Evolutionary conservation across 2,797 vertebrate genomes (phyloP).

Genomic region (Liasis olivaceus): DNA sequence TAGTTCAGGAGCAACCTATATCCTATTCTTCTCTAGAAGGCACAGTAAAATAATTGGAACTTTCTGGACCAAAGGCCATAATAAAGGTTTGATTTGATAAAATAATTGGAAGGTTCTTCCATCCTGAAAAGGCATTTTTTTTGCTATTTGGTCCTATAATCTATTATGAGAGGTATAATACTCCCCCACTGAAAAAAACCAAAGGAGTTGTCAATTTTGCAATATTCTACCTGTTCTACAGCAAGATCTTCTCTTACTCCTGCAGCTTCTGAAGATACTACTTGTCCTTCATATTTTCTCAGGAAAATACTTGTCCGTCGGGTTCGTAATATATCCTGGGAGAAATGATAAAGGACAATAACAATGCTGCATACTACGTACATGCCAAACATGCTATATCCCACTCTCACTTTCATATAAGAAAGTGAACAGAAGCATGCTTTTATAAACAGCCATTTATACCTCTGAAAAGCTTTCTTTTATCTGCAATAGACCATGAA

Average conservation of each 20-base stretch:
- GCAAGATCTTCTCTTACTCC: not conserved
- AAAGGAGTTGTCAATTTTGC: not conserved
- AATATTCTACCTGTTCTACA: not conserved
- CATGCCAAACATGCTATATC: no score
- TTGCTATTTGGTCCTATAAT: not conserved
- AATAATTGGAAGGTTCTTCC: not conserved
- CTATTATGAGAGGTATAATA: no score
- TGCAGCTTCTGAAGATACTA: not conserved
- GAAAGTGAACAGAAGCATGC: no score
- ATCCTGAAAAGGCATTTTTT: not conserved
- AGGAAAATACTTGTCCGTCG: not conserved
- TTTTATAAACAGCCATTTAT: no score
- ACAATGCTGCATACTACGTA: not conserved
- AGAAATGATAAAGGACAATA: not conserved
- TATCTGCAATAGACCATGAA: no score
- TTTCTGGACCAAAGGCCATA: not conserved
- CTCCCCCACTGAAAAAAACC: no score
- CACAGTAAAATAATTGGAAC: not conserved
- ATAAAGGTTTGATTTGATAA: no score
- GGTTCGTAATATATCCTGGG: not conserved
- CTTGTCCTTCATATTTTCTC: not conserved
- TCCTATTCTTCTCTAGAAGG: not conserved
- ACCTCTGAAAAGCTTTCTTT: no score
- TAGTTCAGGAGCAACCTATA: not conserved
- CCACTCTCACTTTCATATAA: no score